phyloP scores from a whole-genome alignment of 2,888 invertebrate species.

The Fragum whitleyi region DNA sequence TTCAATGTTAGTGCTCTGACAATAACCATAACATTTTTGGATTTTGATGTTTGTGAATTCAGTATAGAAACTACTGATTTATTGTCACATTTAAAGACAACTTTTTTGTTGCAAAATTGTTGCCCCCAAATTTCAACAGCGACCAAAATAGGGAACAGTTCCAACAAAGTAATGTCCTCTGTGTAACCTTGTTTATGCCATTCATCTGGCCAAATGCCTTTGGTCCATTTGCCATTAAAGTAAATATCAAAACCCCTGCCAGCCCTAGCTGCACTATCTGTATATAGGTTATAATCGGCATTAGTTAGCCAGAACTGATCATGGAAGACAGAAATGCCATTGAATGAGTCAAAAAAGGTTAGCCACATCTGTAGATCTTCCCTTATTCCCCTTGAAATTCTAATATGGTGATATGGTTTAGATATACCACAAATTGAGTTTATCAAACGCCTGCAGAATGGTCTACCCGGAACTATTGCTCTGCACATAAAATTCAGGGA shows the following conservation, averaged over 20 bases:
- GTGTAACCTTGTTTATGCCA: slow-evolving; percentile 25
- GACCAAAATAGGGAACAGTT: too few relatives aligned
- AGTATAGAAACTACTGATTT: slow-evolving; percentile 6
- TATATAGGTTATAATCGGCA: slow-evolving; percentile 23
- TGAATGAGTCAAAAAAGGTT: not conserved
- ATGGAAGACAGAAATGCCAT: slow-evolving; percentile 1
- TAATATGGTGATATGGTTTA: slow-evolving; percentile 10
- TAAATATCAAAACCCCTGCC: slow-evolving; percentile 22
- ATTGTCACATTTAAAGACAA: slow-evolving; percentile 17
- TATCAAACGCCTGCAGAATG: slow-evolving; percentile 40
- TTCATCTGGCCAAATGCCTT: slow-evolving; percentile 1
- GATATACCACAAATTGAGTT: slow-evolving; percentile 14
- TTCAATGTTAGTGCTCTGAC: not conserved
- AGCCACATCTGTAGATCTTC: slow-evolving; percentile 4
- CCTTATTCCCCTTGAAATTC: not conserved
- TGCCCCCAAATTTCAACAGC: slow-evolving; percentile 23
- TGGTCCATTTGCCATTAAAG: slow-evolving; percentile 22
- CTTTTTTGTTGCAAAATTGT: slow-evolving; percentile 9
- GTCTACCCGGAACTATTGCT: slow-evolving; percentile 36
- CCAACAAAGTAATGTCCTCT: slow-evolving; percentile 27
- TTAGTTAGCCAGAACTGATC: slow-evolving; percentile 20
- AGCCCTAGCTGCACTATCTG: slow-evolving; percentile 28
- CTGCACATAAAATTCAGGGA: slow-evolving; percentile 29
- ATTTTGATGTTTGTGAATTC: too few relatives aligned
- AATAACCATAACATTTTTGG: slow-evolving; percentile 1